Conservation (phyloP, 2,888 invertebrate genomes). For the Diarsia brunnea region DNA sequence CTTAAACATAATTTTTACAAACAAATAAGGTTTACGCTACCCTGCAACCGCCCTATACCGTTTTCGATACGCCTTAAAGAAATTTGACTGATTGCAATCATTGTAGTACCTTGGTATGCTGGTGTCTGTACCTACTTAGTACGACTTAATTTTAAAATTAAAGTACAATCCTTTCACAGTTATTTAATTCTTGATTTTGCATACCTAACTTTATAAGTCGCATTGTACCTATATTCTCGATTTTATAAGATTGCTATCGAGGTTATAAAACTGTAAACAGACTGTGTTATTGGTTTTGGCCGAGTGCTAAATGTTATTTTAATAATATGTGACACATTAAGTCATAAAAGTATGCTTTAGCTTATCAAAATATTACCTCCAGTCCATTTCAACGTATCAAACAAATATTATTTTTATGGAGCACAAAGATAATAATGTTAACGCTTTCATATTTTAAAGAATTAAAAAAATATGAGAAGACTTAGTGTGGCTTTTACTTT, state of each 20-base stretch:
- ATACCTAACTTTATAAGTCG: background rate
- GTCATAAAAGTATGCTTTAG: constrained; percentile 17
- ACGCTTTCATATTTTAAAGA: constrained; percentile 85
- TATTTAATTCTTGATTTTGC: background rate
- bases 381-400: constrained; percentile 64
- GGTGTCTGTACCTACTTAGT: background rate
- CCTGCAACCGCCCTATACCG: too few species aligned
- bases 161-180: constrained; percentile 2
- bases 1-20: too few species aligned
- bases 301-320: background rate
- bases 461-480: constrained; percentile 66
- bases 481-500: constrained; percentile 31
- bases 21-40: too few species aligned
- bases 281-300: constrained; percentile 2
- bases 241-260: background rate
- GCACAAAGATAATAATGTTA: constrained; percentile 81
- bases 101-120: too few species aligned
- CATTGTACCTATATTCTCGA: background rate
- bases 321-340: constrained; percentile 1
- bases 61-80: too few species aligned
- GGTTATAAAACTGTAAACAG: background rate
- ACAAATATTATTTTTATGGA: constrained; percentile 67
- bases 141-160: background rate
- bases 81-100: too few species aligned
- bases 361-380: constrained; percentile 50